Evolutionary conservation across 2,888 invertebrate species (phyloP).

Genomic region (Pegoplata infirma): DNA sequence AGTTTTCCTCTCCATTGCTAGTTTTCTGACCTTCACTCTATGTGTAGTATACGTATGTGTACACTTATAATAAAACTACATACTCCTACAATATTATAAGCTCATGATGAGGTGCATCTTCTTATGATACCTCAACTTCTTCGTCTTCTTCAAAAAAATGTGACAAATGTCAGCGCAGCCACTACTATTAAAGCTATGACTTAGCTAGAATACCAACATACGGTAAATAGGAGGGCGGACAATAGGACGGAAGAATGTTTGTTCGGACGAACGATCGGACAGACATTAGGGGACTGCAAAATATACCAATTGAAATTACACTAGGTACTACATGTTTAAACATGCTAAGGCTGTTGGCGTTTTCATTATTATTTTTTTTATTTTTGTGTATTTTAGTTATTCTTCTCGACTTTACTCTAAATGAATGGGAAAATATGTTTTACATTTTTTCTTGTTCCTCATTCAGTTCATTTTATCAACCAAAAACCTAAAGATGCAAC

Average conservation of each 20-base stretch:
- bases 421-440: conserved; percentile 39
- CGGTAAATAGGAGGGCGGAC: neutral
- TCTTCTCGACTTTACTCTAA: neutral
- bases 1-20: too few relatives aligned
- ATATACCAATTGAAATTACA: conserved; percentile 20
- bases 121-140: conserved; percentile 4
- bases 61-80: too few relatives aligned
- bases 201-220: neutral
- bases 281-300: neutral
- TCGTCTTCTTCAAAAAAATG: neutral
- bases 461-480: neutral
- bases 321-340: neutral
- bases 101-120: conserved; percentile 38
- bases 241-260: neutral
- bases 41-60: too few relatives aligned
- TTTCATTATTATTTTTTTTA: conserved; percentile 11
- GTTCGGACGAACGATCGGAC: neutral
- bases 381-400: conserved; percentile 12
- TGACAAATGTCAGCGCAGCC: conserved; percentile 52
- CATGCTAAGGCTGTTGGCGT: conserved; percentile 33
- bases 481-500: neutral
- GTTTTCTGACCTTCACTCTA: too few relatives aligned
- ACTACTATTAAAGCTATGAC: conserved; percentile 12
- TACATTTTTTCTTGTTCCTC: neutral
- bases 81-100: conserved; percentile 3